Conservation (phyloP, 2,888 invertebrate genomes). For the Lydus trimaculatus region DNA sequence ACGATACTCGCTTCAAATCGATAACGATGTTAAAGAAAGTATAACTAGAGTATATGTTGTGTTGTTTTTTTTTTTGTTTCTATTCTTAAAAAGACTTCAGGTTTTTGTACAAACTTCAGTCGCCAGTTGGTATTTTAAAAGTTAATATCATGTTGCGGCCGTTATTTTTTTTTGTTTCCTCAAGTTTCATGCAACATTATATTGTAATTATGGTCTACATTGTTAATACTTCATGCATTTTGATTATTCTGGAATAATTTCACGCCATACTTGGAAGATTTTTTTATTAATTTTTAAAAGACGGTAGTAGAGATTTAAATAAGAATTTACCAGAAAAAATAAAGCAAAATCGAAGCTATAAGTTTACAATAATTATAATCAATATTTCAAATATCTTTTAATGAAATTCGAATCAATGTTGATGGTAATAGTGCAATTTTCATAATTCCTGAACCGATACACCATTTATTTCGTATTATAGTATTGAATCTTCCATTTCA, state of each 20-base stretch:
- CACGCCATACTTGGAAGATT: conserved; percentile 44
- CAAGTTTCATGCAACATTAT: conserved; percentile 54
- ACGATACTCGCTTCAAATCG: not conserved
- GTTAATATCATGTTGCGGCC: conserved; percentile 34
- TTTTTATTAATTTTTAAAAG: conserved; percentile 30
- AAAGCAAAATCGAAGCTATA: no score
- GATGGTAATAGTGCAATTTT: not conserved
- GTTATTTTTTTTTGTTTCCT: conserved; percentile 38
- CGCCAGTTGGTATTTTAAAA: conserved; percentile 35
- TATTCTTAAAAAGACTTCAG: not conserved
- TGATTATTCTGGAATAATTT: conserved; percentile 51
- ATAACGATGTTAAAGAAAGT: not conserved
- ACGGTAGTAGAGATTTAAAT: conserved; percentile 3
- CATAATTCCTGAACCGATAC: not conserved
- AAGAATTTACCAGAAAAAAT: not conserved
- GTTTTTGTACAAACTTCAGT: conserved; percentile 10
- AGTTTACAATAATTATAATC: no score
- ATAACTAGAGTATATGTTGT: not conserved
- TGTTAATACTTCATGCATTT: conserved; percentile 54
- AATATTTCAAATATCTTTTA: no score
- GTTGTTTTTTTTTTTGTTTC: no score
- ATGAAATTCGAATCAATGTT: not conserved
- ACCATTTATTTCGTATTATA: not conserved
- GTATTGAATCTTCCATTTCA: conserved; percentile 6
- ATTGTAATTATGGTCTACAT: conserved; percentile 52